Base-by-base conservation (phyloP, 1,140 invertebrate species). In the Euborellia annulipes region DNA sequence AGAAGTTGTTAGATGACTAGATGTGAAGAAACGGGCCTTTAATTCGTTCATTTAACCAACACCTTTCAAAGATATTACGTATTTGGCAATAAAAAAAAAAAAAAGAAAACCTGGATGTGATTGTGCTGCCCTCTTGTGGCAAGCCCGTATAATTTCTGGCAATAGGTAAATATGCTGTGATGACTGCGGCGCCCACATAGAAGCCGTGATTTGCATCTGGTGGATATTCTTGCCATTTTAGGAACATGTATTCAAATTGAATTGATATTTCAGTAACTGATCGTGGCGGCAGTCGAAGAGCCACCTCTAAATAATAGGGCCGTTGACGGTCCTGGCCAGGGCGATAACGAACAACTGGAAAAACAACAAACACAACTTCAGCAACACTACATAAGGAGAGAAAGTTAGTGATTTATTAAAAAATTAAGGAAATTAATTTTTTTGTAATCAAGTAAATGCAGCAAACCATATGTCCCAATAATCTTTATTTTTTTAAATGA, bases 141-240 rank as follows among this genome's bases (percentile, higher is more conserved):
- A 85, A 56, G 9, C 79, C 76, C 1, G 83, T 84, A 56, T 82
- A 88, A 66, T 89, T 85, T 51, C 73, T 72, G 3, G 78, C 81
- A 40, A 78, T 70, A 1, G 87, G 85, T 50, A 94, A 62, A 27
- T 77, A 66, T 3, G 79, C 78, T 41, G 79, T 79, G 16, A 97
- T 72, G 22, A 91, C 70, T 20, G 91, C 81, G 30, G 89, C 79
- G 4, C 83, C 84, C 59, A 93, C 75, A 57, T 94, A 93, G 67
- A 94, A 95, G 1, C 94, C 95, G 68, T 97, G 92, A 74, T 97
- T 96, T 2, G 94, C 92, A 78, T 98, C 95, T 2, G 95, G 94
- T 30, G 93, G 93, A 69, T 97, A 98, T 66, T 98, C 93, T 57
- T 93, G 87, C 92, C 93, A 97, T 64, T 95, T 96, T 1, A 98